These are phyloP conservation scores for Hofmannophila pseudospretella DNA, from an alignment of 2,888 invertebrate species.

Conservation along the genomic window DNA sequence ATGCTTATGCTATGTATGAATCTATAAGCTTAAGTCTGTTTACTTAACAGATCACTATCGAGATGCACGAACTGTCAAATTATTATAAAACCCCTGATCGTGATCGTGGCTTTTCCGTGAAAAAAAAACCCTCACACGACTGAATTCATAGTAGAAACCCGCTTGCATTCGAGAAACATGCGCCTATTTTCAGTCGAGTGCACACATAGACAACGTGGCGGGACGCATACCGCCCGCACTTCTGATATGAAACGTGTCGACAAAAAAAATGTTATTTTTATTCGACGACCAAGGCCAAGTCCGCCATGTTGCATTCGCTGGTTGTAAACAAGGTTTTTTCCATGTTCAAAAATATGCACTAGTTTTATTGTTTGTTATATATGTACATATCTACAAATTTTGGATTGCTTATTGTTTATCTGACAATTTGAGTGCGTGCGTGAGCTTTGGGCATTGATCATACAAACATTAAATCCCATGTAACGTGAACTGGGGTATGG, in stretches of 20 bases:
- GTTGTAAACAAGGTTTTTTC: slow-evolving; percentile 56
- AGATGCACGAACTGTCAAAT: no score
- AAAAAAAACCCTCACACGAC: background rate
- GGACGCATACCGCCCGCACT: slow-evolving; percentile 28
- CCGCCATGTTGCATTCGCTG: slow-evolving; percentile 65
- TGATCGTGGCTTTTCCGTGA: slow-evolving; percentile 15
- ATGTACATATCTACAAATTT: no score
- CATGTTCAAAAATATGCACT: slow-evolving; percentile 14
- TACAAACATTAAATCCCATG: slow-evolving; percentile 22
- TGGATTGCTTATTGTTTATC: slow-evolving; percentile 20
- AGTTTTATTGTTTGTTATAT: background rate
- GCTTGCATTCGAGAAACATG: no score
- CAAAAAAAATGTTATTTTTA: slow-evolving; percentile 73
- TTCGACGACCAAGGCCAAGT: slow-evolving; percentile 60
- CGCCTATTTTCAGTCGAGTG: slow-evolving; percentile 24
- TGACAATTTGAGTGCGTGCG: slow-evolving; percentile 29
- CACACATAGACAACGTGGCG: slow-evolving; percentile 15
- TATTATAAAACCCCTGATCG: no score
- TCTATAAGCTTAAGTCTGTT: no score
- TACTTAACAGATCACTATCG: no score
- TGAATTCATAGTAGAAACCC: no score
- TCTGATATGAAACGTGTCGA: slow-evolving; percentile 59
- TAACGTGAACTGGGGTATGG: slow-evolving; percentile 40
- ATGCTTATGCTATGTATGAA: no score
- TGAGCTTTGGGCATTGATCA: no score